These are phyloP conservation scores for Ooceraea biroi DNA, from an alignment of 1,140 invertebrate species.

Conservation along the genomic window DNA sequence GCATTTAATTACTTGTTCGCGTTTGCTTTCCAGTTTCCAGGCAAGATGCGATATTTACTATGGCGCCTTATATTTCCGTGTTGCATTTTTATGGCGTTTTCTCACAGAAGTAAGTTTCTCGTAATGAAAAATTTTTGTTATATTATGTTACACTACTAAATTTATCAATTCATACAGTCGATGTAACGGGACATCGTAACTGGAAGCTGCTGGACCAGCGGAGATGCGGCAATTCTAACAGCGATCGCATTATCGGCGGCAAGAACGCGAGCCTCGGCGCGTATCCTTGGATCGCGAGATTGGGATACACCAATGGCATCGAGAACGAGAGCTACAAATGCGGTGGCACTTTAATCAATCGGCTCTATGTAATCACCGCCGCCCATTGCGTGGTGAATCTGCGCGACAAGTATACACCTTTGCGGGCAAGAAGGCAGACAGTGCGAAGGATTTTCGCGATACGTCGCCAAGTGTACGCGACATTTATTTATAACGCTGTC, in stretches of 20 bases:
- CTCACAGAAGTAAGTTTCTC: slow-evolving; percentile 16
- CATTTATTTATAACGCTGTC: not conserved
- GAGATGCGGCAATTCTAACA: slow-evolving; percentile 82
- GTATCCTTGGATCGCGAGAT: slow-evolving; percentile 89
- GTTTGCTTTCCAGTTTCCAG: slow-evolving; percentile 18
- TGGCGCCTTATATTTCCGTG: not conserved
- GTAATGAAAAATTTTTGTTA: slow-evolving; percentile 22
- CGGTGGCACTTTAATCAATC: slow-evolving; percentile 89
- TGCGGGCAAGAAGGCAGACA: not conserved
- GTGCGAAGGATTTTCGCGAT: not conserved
- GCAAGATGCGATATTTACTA: slow-evolving; percentile 1
- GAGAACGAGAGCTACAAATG: slow-evolving; percentile 85
- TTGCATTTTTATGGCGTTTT: not conserved
- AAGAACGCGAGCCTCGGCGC: slow-evolving; percentile 87
- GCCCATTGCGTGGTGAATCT: slow-evolving; percentile 89
- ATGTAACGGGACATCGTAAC: slow-evolving; percentile 87
- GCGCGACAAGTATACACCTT: slow-evolving; percentile 50
- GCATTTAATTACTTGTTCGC: not conserved
- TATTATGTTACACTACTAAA: no score
- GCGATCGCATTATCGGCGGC: slow-evolving; percentile 87
- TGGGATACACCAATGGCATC: slow-evolving; percentile 72
- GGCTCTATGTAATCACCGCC: slow-evolving; percentile 89
- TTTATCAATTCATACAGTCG: slow-evolving; percentile 51
- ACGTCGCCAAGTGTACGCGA: not conserved
- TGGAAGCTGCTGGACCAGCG: slow-evolving; percentile 83